These are phyloP conservation scores for Deilephila elpenor DNA, from an alignment of 2,888 invertebrate species.

Conservation along the genomic window DNA sequence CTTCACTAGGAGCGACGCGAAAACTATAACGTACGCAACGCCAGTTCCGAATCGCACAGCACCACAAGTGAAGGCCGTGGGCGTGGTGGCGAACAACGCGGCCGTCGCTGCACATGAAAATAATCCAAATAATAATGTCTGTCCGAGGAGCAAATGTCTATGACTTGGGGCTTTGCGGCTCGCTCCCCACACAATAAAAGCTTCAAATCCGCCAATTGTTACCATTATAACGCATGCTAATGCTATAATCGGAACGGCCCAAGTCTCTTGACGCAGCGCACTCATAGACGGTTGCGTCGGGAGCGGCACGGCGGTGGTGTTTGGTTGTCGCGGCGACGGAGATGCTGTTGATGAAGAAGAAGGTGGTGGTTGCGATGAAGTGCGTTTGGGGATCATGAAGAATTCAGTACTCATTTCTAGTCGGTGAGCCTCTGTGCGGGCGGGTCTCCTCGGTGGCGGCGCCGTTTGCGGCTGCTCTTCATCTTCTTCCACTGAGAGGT, in stretches of 20 bases:
- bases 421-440: slow-evolving; percentile 80
- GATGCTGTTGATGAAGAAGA: slow-evolving; percentile 59
- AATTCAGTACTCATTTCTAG: slow-evolving; percentile 94
- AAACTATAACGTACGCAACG: slow-evolving; percentile 93
- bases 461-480: slow-evolving; percentile 56
- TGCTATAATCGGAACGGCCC: slow-evolving; percentile 95
- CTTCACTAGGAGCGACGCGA: slow-evolving; percentile 96
- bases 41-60: slow-evolving; percentile 93
- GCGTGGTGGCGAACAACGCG: slow-evolving; percentile 90
- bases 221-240: slow-evolving; percentile 93
- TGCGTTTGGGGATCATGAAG: slow-evolving; percentile 89
- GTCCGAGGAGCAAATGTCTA: slow-evolving; percentile 93
- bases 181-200: slow-evolving; percentile 92
- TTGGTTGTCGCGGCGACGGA: slow-evolving; percentile 17
- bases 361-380: slow-evolving; percentile 62
- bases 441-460: slow-evolving; percentile 67
- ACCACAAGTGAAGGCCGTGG: slow-evolving; percentile 92
- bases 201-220: slow-evolving; percentile 94
- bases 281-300: slow-evolving; percentile 58
- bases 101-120: slow-evolving; percentile 92
- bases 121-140: slow-evolving; percentile 92
- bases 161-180: slow-evolving; percentile 93
- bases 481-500: slow-evolving; percentile 55
- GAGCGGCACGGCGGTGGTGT: slow-evolving; percentile 52
- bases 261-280: slow-evolving; percentile 89